Base-by-base conservation (phyloP, 2,888 invertebrate species). In the Sesamia inferens region DNA sequence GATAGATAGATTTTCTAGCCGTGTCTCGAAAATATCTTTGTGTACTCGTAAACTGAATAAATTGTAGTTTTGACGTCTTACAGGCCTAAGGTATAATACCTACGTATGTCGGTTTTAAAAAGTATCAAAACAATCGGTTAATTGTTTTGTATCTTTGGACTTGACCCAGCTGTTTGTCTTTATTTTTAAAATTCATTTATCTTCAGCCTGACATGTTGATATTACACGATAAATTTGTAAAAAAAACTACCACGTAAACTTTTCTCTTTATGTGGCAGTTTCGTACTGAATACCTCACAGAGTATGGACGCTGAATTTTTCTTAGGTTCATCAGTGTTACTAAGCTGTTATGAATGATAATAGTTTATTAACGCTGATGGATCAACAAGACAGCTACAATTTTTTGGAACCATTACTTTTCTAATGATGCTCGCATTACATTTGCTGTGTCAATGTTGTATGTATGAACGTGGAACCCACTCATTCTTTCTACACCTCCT, bases 81-180 rank as follows among this genome's bases (percentile, higher is more conserved):
- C 42, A 75, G 2, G 8, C 39, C 24, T 24, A 44, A 19, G 2
- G 14, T 10, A 24, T 2, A 6, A 10, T 31, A 31, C 1, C 31
- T 31, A 31, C 5, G 11, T 31, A 48, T 19, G 22, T 31, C 14
- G 22, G 8, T 71, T 47, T 54, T 54, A 63, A 42, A 59, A 59
- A 68, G 48, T 51, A 71, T 19, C 62, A 64, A 64, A 81, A 74
- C 68, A 71, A 78, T 78, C 42, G 61, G 47, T 75, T 51, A 51
- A 75, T 81, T 75, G 79, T 79, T 80, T 68, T 74, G 66, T 76
- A 62, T 76, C 54, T 68, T 82, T 90, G 89, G 88, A 89, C 83
- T 83, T 84, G 85, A 89, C 88, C 90, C 88, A 89, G 76, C 74
- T 74, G 68, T 65, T 70, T 83, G 88, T 87, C 88, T 89, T 87